Conservation (phyloP, 2,888 invertebrate species). For the Timema cristinae region DNA sequence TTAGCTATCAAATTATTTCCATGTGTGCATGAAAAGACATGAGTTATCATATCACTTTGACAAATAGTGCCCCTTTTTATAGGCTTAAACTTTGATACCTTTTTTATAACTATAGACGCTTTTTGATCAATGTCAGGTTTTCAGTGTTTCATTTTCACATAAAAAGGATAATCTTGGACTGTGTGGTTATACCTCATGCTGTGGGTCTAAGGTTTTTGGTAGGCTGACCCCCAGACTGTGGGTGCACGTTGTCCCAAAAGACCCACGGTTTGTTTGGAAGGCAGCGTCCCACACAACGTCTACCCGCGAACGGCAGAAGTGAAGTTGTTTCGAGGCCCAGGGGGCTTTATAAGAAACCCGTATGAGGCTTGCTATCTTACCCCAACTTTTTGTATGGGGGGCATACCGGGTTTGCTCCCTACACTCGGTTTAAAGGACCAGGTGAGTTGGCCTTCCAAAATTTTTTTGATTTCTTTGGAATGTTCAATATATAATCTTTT, state of each 20-base stretch:
- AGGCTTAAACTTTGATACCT: no score
- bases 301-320: slow-evolving; percentile 30
- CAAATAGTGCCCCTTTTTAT: no score
- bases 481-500: no score
- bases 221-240: slow-evolving; percentile 38
- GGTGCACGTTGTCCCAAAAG: slow-evolving; percentile 42
- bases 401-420: slow-evolving; percentile 39
- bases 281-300: slow-evolving; percentile 28
- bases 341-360: slow-evolving; percentile 40
- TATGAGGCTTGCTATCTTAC: slow-evolving; percentile 40
- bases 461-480: no score
- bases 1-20: no score
- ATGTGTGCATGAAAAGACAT: no score
- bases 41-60: no score
- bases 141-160: no score
- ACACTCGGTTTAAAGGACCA: slow-evolving; percentile 38
- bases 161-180: no score
- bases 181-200: no score
- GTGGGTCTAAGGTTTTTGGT: slow-evolving; percentile 38
- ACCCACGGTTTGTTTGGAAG: slow-evolving; percentile 37
- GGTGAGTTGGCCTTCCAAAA: slow-evolving; percentile 31
- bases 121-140: no score
- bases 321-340: slow-evolving; percentile 33
- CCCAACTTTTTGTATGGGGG: slow-evolving; percentile 41
- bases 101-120: no score